Conservation (phyloP, 2,113 vertebrate species). For the Orientallactaga bullata region DNA sequence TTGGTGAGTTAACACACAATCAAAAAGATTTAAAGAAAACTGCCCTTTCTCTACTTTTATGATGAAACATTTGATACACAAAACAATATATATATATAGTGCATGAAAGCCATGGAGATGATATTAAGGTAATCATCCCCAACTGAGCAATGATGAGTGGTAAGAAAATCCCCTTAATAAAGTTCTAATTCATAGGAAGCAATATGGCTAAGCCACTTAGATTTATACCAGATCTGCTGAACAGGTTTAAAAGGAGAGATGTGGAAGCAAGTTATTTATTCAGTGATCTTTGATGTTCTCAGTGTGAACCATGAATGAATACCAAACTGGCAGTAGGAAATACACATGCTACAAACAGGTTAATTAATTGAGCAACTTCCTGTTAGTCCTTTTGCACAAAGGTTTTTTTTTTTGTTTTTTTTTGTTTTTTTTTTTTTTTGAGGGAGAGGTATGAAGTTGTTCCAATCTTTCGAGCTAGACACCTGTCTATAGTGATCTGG, state of each 20-base stretch:
- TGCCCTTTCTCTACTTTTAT: neutral
- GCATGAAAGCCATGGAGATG: neutral
- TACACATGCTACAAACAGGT: neutral
- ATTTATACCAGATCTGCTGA: neutral
- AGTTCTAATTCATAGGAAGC: neutral
- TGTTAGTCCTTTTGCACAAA: neutral
- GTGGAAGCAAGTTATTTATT: neutral
- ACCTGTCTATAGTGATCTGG: neutral
- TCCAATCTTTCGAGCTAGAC: neutral
- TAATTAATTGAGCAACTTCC: neutral
- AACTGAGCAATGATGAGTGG: neutral
- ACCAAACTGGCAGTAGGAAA: neutral
- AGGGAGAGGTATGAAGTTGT: neutral
- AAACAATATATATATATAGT: neutral
- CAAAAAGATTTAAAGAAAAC: neutral
- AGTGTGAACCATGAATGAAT: neutral
- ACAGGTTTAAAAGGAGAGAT: neutral
- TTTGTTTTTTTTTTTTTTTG: slow-evolving; percentile 41
- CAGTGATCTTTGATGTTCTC: neutral
- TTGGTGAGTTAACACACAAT: slow-evolving; percentile 11
- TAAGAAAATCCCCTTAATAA: neutral
- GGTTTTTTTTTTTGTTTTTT: slow-evolving; percentile 44
- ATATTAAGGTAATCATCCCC: neutral
- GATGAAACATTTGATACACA: neutral
- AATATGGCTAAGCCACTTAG: neutral